These are phyloP conservation scores for Parasteatoda tepidariorum DNA, from an alignment of 1,140 invertebrate species.

Conservation along the genomic window DNA sequence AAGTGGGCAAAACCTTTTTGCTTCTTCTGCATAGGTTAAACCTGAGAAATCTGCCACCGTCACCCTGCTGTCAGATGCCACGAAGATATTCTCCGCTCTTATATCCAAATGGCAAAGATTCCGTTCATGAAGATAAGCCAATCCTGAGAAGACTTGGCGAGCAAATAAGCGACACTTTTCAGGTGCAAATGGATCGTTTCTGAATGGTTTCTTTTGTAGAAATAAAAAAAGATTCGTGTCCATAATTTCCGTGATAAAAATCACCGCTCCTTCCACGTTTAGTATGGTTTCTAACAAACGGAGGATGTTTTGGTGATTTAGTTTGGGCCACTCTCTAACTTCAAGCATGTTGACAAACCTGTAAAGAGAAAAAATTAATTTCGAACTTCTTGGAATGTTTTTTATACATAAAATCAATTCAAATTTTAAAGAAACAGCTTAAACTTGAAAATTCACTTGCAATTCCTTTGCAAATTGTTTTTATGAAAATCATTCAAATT, in stretches of 20 bases:
- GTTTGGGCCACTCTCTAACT: constrained; percentile 15
- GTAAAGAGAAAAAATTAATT: background rate
- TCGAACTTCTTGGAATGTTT: background rate
- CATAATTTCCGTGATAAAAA: constrained; percentile 49
- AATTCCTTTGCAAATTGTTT: background rate
- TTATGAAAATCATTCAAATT: background rate
- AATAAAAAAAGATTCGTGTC: constrained; percentile 18
- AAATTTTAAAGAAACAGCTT: too few relatives aligned
- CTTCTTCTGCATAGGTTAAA: background rate
- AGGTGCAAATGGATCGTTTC: background rate
- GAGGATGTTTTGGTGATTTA: constrained; percentile 35
- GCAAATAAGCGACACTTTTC: constrained; percentile 30
- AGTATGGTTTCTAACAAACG: background rate
- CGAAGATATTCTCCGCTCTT: constrained; percentile 41
- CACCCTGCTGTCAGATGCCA: constrained; percentile 8
- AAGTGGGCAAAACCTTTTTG: constrained; percentile 29
- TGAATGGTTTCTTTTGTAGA: constrained; percentile 23
- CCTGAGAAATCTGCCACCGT: constrained; percentile 49
- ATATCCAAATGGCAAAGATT: constrained; percentile 42
- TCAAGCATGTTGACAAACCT: constrained; percentile 36
- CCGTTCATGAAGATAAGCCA: constrained; percentile 14
- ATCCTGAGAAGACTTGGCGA: background rate
- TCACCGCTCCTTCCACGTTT: constrained; percentile 3
- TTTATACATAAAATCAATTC: background rate
- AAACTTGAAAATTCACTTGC: background rate